phyloP scores from a whole-genome alignment of 2,113 vertebrate species.

The Oryzias javanicus region DNA sequence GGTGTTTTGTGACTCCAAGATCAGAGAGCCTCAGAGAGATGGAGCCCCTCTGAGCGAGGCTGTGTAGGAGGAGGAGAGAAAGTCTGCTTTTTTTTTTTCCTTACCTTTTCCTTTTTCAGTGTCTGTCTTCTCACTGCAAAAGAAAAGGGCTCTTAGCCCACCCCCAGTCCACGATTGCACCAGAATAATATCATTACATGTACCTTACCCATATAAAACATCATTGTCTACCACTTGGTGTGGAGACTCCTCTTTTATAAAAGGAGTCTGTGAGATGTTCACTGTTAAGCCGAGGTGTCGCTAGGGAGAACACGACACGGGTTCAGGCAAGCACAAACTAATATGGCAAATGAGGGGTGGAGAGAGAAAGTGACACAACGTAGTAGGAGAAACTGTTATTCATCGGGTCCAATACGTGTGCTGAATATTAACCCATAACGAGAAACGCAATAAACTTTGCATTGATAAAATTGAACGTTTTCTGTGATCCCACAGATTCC shows the following conservation, averaged over 20 bases:
- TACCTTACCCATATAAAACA: slow-evolving; percentile 24
- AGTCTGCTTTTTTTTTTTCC: slow-evolving; percentile 32
- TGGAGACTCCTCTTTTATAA: slow-evolving; percentile 5
- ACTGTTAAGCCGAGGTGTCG: slow-evolving; percentile 26
- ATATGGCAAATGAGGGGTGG: slow-evolving; percentile 26
- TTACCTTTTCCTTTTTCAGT: slow-evolving; percentile 63
- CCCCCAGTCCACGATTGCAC: slow-evolving; percentile 33
- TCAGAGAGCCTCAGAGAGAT: slow-evolving; percentile 54
- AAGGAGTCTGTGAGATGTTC: slow-evolving; percentile 8
- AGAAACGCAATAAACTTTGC: slow-evolving; percentile 20
- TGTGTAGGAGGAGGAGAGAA: slow-evolving; percentile 68
- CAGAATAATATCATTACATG: slow-evolving; percentile 19
- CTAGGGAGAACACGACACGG: slow-evolving; percentile 25
- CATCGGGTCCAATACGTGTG: slow-evolving; percentile 4
- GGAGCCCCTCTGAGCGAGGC: slow-evolving; percentile 52
- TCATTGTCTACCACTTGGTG: slow-evolving; percentile 2
- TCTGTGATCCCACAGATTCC: slow-evolving; percentile 30
- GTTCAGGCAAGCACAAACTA: slow-evolving; percentile 27
- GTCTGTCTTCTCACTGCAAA: slow-evolving; percentile 34
- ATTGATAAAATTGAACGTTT: slow-evolving; percentile 34
- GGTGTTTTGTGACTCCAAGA: slow-evolving; percentile 66
- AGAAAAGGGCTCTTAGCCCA: slow-evolving; percentile 34
- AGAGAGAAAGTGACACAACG: neutral
- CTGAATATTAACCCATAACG: slow-evolving; percentile 2
- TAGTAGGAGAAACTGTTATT: neutral